A percentile compares a stretch with the other conserved stretches of the same genome.
Evolutionary conservation across 2,888 invertebrate genomes (phyloP).

Genomic region (Aleiodes testaceus): DNA sequence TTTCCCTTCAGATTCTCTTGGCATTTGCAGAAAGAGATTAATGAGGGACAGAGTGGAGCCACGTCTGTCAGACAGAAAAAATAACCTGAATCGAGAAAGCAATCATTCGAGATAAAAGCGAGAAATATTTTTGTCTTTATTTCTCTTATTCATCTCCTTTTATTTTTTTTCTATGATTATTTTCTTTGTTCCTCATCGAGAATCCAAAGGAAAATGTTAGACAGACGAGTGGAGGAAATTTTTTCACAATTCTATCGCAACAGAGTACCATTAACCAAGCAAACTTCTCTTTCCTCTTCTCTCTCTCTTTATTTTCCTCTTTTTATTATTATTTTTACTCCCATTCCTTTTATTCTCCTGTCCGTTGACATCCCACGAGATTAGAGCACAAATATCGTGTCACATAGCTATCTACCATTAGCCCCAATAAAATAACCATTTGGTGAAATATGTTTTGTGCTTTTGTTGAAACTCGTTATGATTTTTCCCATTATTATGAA

Average conservation of each 20-base stretch:
- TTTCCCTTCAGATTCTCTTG: not conserved
- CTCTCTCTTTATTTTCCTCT: not conserved
- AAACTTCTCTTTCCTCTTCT: not conserved
- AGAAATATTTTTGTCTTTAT: slow-evolving; percentile 40
- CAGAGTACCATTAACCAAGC: slow-evolving; percentile 12
- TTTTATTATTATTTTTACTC: not conserved
- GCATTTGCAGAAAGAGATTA: slow-evolving; percentile 28
- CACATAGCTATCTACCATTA: too few species aligned
- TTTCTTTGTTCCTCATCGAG: slow-evolving; percentile 31
- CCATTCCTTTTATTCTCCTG: not conserved
- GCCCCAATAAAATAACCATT: too few species aligned
- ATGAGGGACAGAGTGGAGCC: slow-evolving; percentile 33
- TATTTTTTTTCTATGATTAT: slow-evolving; percentile 19
- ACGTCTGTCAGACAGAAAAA: slow-evolving; percentile 30
- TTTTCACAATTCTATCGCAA: not conserved
- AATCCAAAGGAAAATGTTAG: slow-evolving; percentile 26
- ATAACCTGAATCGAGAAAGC: slow-evolving; percentile 50
- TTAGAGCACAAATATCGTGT: too few species aligned
- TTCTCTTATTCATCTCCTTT: slow-evolving; percentile 5
- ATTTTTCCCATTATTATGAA: too few species aligned
- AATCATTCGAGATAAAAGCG: slow-evolving; percentile 50
- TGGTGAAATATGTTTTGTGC: not conserved
- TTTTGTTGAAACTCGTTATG: slow-evolving; percentile 11
- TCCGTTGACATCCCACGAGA: too few species aligned
- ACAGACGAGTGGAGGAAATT: slow-evolving; percentile 18